These are phyloP conservation scores for Siniperca obscura DNA, from an alignment of 2,797 vertebrate genomes.

Conservation along the genomic window DNA sequence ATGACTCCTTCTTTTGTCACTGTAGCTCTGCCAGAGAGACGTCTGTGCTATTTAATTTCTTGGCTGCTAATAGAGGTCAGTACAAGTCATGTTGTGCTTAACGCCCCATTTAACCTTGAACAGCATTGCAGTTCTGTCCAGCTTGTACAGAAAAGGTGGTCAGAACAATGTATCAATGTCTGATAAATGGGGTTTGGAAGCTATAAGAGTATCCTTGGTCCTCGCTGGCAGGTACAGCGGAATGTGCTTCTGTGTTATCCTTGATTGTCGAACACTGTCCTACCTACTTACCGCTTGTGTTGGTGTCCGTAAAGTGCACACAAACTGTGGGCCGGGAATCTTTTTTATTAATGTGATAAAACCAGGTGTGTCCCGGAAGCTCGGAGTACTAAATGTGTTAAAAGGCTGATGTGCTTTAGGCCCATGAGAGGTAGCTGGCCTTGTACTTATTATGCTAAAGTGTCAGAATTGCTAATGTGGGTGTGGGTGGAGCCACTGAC, in stretches of 20 bases:
- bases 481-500: slow-evolving; percentile 63
- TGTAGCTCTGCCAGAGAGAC: slow-evolving; percentile 37
- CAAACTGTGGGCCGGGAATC: slow-evolving; percentile 49
- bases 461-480: slow-evolving; percentile 60
- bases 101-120: slow-evolving; percentile 45
- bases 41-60: slow-evolving; percentile 50
- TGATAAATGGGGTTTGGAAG: slow-evolving; percentile 34
- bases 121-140: slow-evolving; percentile 23
- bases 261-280: slow-evolving; percentile 82
- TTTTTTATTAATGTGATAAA: slow-evolving; percentile 44
- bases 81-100: slow-evolving; percentile 51
- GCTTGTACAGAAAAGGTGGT: slow-evolving; percentile 39
- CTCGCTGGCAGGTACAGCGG: slow-evolving; percentile 68
- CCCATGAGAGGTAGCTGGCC: slow-evolving; percentile 72
- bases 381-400: slow-evolving; percentile 56
- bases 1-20: slow-evolving; percentile 30
- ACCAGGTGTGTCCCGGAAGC: slow-evolving; percentile 50
- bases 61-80: slow-evolving; percentile 58
- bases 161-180: slow-evolving; percentile 33
- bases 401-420: slow-evolving; percentile 71
- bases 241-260: slow-evolving; percentile 78
- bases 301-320: slow-evolving; percentile 70
- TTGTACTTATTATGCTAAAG: slow-evolving; percentile 61
- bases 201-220: slow-evolving; percentile 48
- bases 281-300: slow-evolving; percentile 44